These are phyloP conservation scores for Anastrepha ludens DNA, from an alignment of 1,140 invertebrate genomes.

Conservation along the genomic window DNA sequence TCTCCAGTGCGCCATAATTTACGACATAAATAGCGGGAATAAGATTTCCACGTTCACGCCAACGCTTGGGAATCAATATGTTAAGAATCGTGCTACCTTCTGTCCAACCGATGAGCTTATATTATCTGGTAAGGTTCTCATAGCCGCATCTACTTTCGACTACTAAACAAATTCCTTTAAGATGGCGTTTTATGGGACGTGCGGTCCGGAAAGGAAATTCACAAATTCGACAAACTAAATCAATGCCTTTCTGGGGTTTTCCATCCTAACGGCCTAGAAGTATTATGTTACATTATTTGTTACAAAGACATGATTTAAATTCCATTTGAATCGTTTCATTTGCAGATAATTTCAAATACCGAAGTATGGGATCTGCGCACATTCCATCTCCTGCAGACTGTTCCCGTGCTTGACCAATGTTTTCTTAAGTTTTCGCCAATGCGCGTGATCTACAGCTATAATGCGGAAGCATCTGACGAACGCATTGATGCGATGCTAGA, in stretches of 20 bases:
- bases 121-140: constrained; percentile 79
- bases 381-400: constrained; percentile 94
- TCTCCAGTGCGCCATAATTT: constrained; percentile 82
- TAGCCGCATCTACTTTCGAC: neutral
- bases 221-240: constrained; percentile 99
- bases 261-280: constrained; percentile 96
- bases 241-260: constrained; percentile 96
- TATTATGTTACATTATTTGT: constrained; percentile 70
- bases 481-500: constrained; percentile 49
- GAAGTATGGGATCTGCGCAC: constrained; percentile 97
- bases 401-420: constrained; percentile 93
- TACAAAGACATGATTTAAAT: neutral
- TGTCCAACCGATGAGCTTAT: constrained; percentile 95
- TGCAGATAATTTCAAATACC: constrained; percentile 85
- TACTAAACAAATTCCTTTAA: constrained; percentile 55
- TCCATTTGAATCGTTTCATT: constrained; percentile 46
- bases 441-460: constrained; percentile 78
- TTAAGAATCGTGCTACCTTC: constrained; percentile 94
- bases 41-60: constrained; percentile 85
- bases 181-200: constrained; percentile 98
- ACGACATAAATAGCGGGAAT: constrained; percentile 90
- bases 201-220: constrained; percentile 88
- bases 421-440: constrained; percentile 83
- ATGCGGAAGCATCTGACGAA: constrained; percentile 65
- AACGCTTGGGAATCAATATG: constrained; percentile 92